Base-by-base conservation (phyloP, 2,888 invertebrate species). In the Drosophila parthenogenetica region DNA sequence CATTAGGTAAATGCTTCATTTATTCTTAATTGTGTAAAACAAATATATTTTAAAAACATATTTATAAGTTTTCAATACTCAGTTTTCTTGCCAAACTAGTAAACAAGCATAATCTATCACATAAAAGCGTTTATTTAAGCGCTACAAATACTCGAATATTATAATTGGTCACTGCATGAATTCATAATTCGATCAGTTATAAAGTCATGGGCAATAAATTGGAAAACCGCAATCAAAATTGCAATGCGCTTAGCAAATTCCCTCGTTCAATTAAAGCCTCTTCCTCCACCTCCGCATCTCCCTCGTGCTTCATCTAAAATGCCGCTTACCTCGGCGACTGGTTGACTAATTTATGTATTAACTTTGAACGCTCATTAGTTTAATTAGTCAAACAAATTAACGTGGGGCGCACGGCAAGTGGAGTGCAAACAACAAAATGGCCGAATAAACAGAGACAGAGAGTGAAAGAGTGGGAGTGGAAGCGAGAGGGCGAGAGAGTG, bases 361-460 rank as follows among this genome's bases (percentile, higher is more conserved):
- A 90, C 90, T 90, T 90, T 90, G 89, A 90, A 86, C 90, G 90
- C 90, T 91, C 91, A 90, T 90, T 90, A 90, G 91, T 91, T 91
- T 90, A 90, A 90, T 90, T 90, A 90, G 90, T 89, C 89, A 88
- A 83, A 90, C 91, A 90, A 91, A 90, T 90, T 90, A 90, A 90
- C 89, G 87, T 86, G 87, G 80, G 89, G 83, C 83, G 80, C 81
- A 77, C 70, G 70, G 77, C 69, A 78, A 87, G 85, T 87, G 82
- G 85, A 85, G 80, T 75, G 83, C 87, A 87, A 83, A 83, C 87
- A 83, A 82, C 83, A 83, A 83, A 83, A 83, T 85, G 83, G 87
- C 85, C 83, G 86, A 87, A 81, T 79, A 62, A 87, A 84, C 87
- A 83, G 45, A 60, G 67, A 46, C 8, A 29, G 29, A 29, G 29